A percentile compares a stretch with the other conserved stretches of the same genome.
Conservation (phyloP, 2,888 invertebrate species). For the Alsophila aescularia region DNA sequence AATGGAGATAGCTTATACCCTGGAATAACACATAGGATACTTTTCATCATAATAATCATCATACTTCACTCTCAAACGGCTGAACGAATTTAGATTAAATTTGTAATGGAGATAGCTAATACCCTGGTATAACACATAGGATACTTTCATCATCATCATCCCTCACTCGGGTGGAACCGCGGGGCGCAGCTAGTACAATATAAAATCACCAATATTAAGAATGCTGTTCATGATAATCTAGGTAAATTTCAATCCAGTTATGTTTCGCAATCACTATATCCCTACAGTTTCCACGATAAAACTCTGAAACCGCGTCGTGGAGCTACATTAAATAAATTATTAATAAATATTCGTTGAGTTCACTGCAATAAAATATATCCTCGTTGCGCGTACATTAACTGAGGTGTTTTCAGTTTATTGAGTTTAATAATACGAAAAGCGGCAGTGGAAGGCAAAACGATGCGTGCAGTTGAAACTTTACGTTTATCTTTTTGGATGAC, state of each 20-base stretch:
- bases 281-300: slow-evolving; percentile 42
- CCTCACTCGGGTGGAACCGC: too few species aligned
- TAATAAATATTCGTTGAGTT: slow-evolving; percentile 34
- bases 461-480: slow-evolving; percentile 36
- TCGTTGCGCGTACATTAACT: slow-evolving; percentile 38
- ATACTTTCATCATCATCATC: too few species aligned
- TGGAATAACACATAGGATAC: too few species aligned
- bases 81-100: too few species aligned
- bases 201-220: background rate
- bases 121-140: too few species aligned
- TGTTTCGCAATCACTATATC: background rate
- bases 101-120: too few species aligned
- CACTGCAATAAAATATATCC: slow-evolving; percentile 23
- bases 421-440: slow-evolving; percentile 34
- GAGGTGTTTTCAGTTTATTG: slow-evolving; percentile 36
- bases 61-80: too few species aligned
- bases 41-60: too few species aligned
- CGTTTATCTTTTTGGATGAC: slow-evolving; percentile 43
- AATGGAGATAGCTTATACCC: too few species aligned
- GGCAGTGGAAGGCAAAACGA: slow-evolving; percentile 41
- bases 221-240: background rate
- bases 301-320: slow-evolving; percentile 43
- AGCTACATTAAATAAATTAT: slow-evolving; percentile 41
- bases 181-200: too few species aligned
- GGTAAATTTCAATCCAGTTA: background rate